Evolutionary conservation across 1,140 invertebrate genomes (phyloP), one percentile per base, ranked within the genome.

Genomic region (Colletes latitarsis): DNA sequence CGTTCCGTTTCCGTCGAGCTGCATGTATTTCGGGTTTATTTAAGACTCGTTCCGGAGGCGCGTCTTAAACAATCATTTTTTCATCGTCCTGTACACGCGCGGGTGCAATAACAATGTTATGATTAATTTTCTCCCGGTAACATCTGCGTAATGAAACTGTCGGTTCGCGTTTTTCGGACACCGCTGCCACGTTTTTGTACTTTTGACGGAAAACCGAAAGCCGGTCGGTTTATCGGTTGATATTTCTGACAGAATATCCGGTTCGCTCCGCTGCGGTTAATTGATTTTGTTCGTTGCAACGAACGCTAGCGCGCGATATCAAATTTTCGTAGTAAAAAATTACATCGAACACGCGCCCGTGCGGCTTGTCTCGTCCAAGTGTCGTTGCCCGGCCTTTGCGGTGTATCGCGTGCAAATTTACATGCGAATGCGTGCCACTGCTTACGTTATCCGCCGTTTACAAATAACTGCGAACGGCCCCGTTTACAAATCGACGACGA

Each of bases 321-420:
- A 30, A 83, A 71, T 62, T 77, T 77, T 77, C 43, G 57, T 39
- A 21, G 43, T 43, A 62, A 70, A 77, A 78, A 63, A 49, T 78
- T 43, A 10, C 46, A 43, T 46, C 53, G 64, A 68, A 68, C 63
- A 52, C 62, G 62, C 49, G 60, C 63, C 55, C 14, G 17, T 21
- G 46, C 30, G 55, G 10, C 49, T 49, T n/a, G 68, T 79, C 66
- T 69, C 81, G 81, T 70, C 68, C 73, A 76, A 84, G 77, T 75
- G 79, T 83, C 62, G 79, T 81, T 85, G 84, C 62, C 84, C 78
- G 84, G 83, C 83, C 83, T 85, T 85, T 85, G 60, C 84, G 79
- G 79, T 70, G 74, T 77, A 74, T 82, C 74, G 83, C 74, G 52
- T 82, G 79, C 70, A 53, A 63, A 86, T 86, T 86, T 86, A 66